Base-by-base conservation (phyloP, 2,888 invertebrate genomes). In the Ophraella communa region DNA sequence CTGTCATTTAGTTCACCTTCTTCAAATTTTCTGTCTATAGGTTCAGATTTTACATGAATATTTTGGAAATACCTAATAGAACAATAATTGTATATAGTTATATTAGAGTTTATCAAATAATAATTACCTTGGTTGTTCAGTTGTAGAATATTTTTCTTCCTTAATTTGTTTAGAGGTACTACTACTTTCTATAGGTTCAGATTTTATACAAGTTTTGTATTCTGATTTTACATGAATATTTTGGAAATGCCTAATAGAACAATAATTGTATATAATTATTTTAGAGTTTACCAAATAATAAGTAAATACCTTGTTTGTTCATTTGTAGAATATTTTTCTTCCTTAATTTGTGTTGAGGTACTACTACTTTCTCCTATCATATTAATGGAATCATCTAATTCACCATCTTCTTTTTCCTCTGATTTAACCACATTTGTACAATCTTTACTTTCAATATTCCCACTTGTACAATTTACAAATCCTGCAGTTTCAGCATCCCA, bases 401-500 rank as follows among this genome's bases (percentile, higher is more conserved):
- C 59, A 4, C 51, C 42, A 17, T 59, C 44, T 45, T 52, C 59
- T 59, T 59, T 58, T 4, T 33, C 14, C 14, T 45, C 45, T 35
- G 35, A n/a, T 4, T 35, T 35, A 44, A 35, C 39, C 7, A 35
- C 21, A 14, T 4, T 23, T 10, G 21, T 27, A 45, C 17, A 11
- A 24, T 44, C 27, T 11, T 14, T 11, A 17, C 8, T 24, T n/a
- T 47, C 21, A 23, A 23, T n/a, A 35, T 20, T 33, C 17, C 14
- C 27, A 20, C 30, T n/a, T 18, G n/a, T 17, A 14, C 24, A 11
- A 33, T 57, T 57, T 47, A 20, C 23, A 51, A 35, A 23, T 4
- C 60, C 64, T 33, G 62, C 64, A 24, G 59, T 53, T 51, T 66
- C 66, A n/a, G 61, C 64, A 52, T 74, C 74, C 73, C 73, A 74